A percentile compares a stretch with the other conserved stretches of the same genome.
Conservation (phyloP, 2,888 invertebrate species). For the Reticulitermes lucifugus region DNA sequence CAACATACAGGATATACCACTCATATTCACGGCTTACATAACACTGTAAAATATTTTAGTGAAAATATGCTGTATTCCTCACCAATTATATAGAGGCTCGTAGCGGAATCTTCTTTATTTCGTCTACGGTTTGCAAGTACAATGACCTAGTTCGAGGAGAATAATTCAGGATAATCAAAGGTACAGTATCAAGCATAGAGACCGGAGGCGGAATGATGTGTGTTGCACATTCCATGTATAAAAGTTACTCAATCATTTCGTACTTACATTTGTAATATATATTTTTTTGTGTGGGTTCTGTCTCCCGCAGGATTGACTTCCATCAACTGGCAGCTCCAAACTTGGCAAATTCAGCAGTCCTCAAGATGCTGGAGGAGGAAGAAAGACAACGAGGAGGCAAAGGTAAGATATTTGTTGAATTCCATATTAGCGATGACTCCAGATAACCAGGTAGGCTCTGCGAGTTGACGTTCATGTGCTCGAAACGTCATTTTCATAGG, state of each 20-base stretch:
- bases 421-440: not conserved
- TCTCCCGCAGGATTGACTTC: conserved; percentile 78
- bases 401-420: conserved; percentile 49
- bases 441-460: not conserved
- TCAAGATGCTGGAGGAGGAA: conserved; percentile 88
- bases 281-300: not conserved
- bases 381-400: conserved; percentile 65
- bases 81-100: not conserved
- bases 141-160: not conserved
- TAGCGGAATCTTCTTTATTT: not conserved
- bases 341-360: conserved; percentile 86
- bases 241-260: too few species aligned
- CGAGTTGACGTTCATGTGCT: not conserved
- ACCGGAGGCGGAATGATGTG: not conserved
- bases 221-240: not conserved
- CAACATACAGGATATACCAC: not conserved
- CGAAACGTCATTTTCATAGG: not conserved
- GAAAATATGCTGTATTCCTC: not conserved
- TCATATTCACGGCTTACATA: not conserved
- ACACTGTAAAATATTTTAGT: not conserved
- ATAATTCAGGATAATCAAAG: not conserved
- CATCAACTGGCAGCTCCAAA: conserved; percentile 80
- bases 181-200: not conserved
- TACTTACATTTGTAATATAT: too few species aligned
- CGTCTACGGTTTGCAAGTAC: not conserved